Evolutionary conservation across 2,797 vertebrate species (phyloP), one percentile per base, ranked within the genome.

Genomic region (Smutsia temminckii): DNA sequence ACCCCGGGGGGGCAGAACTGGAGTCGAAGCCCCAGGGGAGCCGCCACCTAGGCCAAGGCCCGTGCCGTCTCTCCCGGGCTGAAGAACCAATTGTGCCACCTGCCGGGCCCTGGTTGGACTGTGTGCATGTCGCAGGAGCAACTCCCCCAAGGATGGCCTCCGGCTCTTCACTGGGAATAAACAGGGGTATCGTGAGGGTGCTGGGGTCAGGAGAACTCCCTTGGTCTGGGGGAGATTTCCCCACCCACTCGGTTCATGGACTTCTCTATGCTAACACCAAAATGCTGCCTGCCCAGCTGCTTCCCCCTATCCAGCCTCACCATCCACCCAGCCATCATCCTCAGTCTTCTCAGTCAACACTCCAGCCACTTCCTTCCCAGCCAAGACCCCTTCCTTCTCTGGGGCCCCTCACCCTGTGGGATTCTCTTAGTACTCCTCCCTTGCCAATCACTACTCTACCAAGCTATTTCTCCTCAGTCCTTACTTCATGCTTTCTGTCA

Each of bases 121-220:
- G 98, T 99, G 99, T 86, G 99, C 98, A 96, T 99, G 99, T 8
- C 99, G 99, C 75, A 99, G 98, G 96, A 99, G 99, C 97, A 99
- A 98, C 97, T 99, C 99, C 29, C 99, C 99, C 2, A 99, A 98
- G 66, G 99, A 99, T 1, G 99, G 99, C 98, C 99, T 99, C 68
- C 99, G 99, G 97, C 99, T 99, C 97, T 99, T 99, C 97, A 99
- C 99, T 99, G 98, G 80, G 89, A 97, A 96, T 72, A 96, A 97
- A 96, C 63, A 77, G 86, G 85, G 53, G 21, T 92, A 96, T 93
- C 57, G 32, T 92, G 69, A 96, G 93, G 72, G 86, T 80, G 89
- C 79, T 75, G 61, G 72, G 32, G 72, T 89, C 64, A 80, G 69
- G 78, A 61, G 94, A 79, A 21, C 63, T 77, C 42, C 74, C 92